Base-by-base conservation (phyloP, 37 sponge, comb jelly and placozoan species). In the Crambe crambe region DNA sequence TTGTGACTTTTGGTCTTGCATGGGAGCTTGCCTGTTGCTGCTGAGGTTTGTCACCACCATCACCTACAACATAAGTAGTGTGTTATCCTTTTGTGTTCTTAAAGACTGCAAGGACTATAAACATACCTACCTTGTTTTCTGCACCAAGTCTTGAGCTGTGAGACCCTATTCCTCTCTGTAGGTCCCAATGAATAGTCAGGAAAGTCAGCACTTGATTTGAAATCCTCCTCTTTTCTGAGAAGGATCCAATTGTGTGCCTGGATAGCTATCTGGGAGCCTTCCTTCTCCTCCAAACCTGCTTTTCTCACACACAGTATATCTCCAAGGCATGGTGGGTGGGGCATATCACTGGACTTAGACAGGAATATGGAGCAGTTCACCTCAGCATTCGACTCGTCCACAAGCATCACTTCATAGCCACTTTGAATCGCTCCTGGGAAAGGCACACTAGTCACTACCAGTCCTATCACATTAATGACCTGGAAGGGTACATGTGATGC, bases 331-430 rank as follows among this genome's bases (percentile, higher is more conserved):
- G 36, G 2, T 26, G 57, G 59, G 20, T 5, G 22, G 2, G 31
- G 61, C 5, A 56, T 60, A 2, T 8, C 23, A 25, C 9, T 29
- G 1, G 2, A 2, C 26, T 76, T 37, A 9, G 59, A 40, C 25
- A 23, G 12, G 76, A 35, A 76, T n/a, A 76, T 37, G 40, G 30
- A 31, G 34, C 76, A 76, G 35, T 37, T 27, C 1, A 76, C 26
- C 42, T 3, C 10, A 21, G 26, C 2, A 21, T 37, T 26, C 6
- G 25, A 31, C 34, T 76, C 76, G 20, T 76, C 76, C 17, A 38
- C 42, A 10, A 76, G 39, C 2, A 6, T 42, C 1, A 76, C 2
- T 4, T 34, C 2, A 59, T 61, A 76, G 62, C 34, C 61, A 38
- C 30, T 22, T 31, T 37, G 41, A 2, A 31, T n/a, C 5, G 51